Percentiles rank a stretch among this genome's conserved stretches.
Evolutionary conservation across 2,797 vertebrate genomes (phyloP).

Genomic region (Lindbergichthys nudifrons): DNA sequence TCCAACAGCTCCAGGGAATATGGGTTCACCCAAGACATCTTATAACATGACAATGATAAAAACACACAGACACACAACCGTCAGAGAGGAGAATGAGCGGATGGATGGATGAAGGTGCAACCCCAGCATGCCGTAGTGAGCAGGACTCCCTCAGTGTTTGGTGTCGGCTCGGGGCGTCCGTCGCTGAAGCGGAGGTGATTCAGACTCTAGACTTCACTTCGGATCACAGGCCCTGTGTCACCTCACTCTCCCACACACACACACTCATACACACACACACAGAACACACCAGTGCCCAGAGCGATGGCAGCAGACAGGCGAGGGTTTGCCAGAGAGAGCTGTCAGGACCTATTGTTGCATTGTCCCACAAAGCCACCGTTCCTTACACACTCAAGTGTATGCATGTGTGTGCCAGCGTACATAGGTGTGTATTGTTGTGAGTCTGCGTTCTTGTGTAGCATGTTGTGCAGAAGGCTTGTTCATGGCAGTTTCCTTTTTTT

Average conservation of each 20-base stretch:
- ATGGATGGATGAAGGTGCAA: constrained; percentile 54
- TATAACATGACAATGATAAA: constrained; percentile 4
- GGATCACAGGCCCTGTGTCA: constrained; percentile 60
- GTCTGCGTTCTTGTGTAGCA: constrained; percentile 6
- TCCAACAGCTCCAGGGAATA: constrained; percentile 13
- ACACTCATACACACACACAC: constrained; percentile 23
- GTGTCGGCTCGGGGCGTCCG: constrained; percentile 59
- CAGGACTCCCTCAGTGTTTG: constrained; percentile 61
- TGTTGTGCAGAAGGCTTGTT: constrained; percentile 15
- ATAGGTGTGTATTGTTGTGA: not conserved
- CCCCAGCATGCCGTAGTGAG: constrained; percentile 47
- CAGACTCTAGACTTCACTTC: constrained; percentile 67
- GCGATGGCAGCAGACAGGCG: constrained; percentile 66
- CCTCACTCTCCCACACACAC: constrained; percentile 37
- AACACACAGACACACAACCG: constrained; percentile 10
- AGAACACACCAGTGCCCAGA: constrained; percentile 32
- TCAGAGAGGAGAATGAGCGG: constrained; percentile 1
- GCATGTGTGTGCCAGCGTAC: not conserved
- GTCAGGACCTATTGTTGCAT: constrained; percentile 66
- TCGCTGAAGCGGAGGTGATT: constrained; percentile 70
- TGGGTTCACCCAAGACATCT: constrained; percentile 8
- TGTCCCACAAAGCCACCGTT: constrained; percentile 40
- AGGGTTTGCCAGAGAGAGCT: constrained; percentile 57
- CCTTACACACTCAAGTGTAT: constrained; percentile 23
- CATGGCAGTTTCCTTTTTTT: constrained; percentile 27